These are phyloP conservation scores for Gymnothorax javanicus DNA, from an alignment of 2,797 vertebrate species.

Conservation along the genomic window DNA sequence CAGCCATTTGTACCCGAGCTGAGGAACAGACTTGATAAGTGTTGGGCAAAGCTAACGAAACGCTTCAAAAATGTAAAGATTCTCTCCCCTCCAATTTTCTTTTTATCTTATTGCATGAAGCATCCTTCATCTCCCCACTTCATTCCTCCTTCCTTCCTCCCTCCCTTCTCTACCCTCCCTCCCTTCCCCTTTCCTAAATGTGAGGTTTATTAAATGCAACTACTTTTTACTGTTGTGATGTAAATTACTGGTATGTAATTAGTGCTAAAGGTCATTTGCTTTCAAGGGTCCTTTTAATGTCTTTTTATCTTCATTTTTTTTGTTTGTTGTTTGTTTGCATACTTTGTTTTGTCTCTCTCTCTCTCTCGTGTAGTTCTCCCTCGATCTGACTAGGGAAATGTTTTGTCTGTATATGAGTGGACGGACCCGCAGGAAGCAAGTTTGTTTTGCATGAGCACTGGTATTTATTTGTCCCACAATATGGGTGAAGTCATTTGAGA, in stretches of 20 bases:
- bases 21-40: constrained; percentile 30
- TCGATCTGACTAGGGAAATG: constrained; percentile 17
- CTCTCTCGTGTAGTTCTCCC: constrained; percentile 8
- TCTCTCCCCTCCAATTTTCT: not conserved
- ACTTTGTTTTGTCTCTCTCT: constrained; percentile 1
- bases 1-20: constrained; percentile 16
- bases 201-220: constrained; percentile 38
- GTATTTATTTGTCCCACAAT: constrained; percentile 35
- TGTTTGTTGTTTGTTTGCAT: not conserved
- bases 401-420: constrained; percentile 23
- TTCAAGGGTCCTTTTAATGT: constrained; percentile 43
- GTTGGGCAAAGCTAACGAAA: constrained; percentile 20
- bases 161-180: too few species aligned
- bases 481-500: constrained; percentile 27
- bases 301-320: constrained; percentile 26
- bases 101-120: constrained; percentile 39
- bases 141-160: not conserved
- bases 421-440: constrained; percentile 14
- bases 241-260: constrained; percentile 40
- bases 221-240: constrained; percentile 44
- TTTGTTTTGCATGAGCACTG: constrained; percentile 26
- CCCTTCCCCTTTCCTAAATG: constrained; percentile 16
- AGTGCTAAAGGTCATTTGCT: constrained; percentile 39
- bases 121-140: not conserved
- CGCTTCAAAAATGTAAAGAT: constrained; percentile 33